A percentile compares a stretch with the other conserved stretches of the same genome.
phyloP scores from a whole-genome alignment of 1,140 invertebrate genomes.

The Adoxophyes honmai region DNA sequence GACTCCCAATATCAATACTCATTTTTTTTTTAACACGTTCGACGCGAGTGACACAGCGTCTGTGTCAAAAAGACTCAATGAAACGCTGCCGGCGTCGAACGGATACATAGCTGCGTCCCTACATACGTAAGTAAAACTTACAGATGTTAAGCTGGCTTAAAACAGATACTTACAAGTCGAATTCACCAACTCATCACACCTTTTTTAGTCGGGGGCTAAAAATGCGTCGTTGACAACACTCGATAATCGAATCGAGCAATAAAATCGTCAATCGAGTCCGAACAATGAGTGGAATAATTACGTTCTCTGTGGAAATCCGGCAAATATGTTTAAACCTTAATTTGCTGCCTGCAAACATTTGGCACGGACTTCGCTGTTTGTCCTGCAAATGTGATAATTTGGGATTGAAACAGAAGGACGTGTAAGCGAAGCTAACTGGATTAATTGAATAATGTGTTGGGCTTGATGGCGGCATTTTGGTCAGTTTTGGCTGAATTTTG shows the following conservation, averaged over 20 bases:
- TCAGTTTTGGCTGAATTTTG: too few relatives aligned
- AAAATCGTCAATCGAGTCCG: constrained; percentile 23
- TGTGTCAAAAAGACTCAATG: too few relatives aligned
- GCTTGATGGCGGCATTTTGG: too few relatives aligned
- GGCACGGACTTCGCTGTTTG: constrained; percentile 26
- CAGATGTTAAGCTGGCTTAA: too few relatives aligned
- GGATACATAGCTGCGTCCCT: too few relatives aligned
- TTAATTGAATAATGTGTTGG: background rate
- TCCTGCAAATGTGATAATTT: background rate
- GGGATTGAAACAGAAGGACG: constrained; percentile 5
- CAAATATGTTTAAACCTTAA: constrained; percentile 25
- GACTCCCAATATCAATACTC: too few relatives aligned
- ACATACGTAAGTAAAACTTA: too few relatives aligned
- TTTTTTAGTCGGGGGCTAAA: background rate
- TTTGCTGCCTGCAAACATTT: constrained; percentile 23
- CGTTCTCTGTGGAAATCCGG: constrained; percentile 17
- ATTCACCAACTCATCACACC: background rate
- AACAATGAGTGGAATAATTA: constrained; percentile 27
- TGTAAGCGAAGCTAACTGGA: constrained; percentile 4
- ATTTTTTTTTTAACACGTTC: too few relatives aligned
- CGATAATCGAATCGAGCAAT: background rate
- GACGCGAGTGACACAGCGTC: too few relatives aligned
- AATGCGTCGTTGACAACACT: background rate
- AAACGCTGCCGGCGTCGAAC: too few relatives aligned
- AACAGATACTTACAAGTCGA: too few relatives aligned